Conservation (phyloP, 2,797 vertebrate genomes). For the Vireo griseus region DNA sequence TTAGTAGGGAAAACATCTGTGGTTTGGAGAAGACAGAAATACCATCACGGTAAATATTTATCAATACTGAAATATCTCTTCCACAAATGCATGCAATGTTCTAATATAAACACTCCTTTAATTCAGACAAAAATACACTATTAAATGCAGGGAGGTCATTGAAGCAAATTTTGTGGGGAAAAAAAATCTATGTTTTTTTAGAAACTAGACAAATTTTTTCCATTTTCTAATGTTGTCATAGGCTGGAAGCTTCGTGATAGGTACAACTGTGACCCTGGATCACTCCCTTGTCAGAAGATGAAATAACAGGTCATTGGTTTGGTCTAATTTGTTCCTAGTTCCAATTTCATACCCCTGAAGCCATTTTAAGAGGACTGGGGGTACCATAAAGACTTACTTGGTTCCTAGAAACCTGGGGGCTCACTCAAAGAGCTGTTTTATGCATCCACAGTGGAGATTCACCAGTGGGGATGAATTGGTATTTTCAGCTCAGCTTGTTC, state of each 20-base stretch:
- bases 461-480: neutral
- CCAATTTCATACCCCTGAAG: neutral
- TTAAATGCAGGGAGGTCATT: constrained; percentile 25
- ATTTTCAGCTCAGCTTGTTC: neutral
- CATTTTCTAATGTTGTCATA: neutral
- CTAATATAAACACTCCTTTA: constrained; percentile 11
- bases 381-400: neutral
- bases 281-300: neutral
- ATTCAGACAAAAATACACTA: neutral
- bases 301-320: neutral
- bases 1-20: constrained; percentile 60
- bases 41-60: constrained; percentile 69
- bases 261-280: neutral
- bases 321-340: neutral
- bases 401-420: neutral
- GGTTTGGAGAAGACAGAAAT: constrained; percentile 68
- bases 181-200: neutral
- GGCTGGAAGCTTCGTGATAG: neutral
- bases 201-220: neutral
- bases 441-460: neutral
- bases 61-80: constrained; percentile 60
- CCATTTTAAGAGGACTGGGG: neutral
- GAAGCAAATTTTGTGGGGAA: constrained; percentile 7
- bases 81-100: constrained; percentile 19
- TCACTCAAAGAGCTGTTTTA: neutral